These are phyloP conservation scores for Periophthalmus magnuspinnatus DNA, from an alignment of 2,797 vertebrate species.

Conservation along the genomic window DNA sequence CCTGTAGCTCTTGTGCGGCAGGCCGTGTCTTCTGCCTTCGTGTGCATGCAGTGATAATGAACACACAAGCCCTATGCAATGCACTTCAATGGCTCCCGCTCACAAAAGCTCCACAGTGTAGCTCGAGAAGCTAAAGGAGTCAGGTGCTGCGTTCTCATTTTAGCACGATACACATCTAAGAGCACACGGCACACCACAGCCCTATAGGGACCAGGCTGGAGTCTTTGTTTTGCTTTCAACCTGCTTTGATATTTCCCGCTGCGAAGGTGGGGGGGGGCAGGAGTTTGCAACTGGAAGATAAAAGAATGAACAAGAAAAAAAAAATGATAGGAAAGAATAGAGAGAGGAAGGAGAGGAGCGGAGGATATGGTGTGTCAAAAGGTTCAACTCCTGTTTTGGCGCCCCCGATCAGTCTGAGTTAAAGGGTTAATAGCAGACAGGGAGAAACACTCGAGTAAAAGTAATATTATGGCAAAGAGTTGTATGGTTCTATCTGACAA, in stretches of 20 bases:
- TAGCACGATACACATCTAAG: conserved; percentile 50
- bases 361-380: conserved; percentile 23
- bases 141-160: conserved; percentile 57
- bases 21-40: conserved; percentile 38
- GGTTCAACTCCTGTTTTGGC: conserved; percentile 20
- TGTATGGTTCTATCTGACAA: too few species aligned
- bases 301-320: background rate
- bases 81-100: conserved; percentile 49
- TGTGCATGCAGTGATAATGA: conserved; percentile 49
- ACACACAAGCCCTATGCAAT: conserved; percentile 32
- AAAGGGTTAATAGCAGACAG: background rate
- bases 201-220: conserved; percentile 49
- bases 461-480: background rate
- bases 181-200: conserved; percentile 9
- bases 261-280: conserved; percentile 31
- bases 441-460: background rate
- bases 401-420: conserved; percentile 22
- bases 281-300: conserved; percentile 29
- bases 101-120: conserved; percentile 46
- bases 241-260: conserved; percentile 60
- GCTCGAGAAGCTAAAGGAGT: conserved; percentile 37
- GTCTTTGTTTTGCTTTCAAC: conserved; percentile 65
- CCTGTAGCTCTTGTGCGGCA: conserved; percentile 21
- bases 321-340: conserved; percentile 12
- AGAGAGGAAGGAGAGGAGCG: conserved; percentile 10